Evolutionary conservation across 37 sponge, comb jelly and placozoan genomes (phyloP), one percentile per base, ranked within the genome.

Genomic region (Lycopodina hypogea): DNA sequence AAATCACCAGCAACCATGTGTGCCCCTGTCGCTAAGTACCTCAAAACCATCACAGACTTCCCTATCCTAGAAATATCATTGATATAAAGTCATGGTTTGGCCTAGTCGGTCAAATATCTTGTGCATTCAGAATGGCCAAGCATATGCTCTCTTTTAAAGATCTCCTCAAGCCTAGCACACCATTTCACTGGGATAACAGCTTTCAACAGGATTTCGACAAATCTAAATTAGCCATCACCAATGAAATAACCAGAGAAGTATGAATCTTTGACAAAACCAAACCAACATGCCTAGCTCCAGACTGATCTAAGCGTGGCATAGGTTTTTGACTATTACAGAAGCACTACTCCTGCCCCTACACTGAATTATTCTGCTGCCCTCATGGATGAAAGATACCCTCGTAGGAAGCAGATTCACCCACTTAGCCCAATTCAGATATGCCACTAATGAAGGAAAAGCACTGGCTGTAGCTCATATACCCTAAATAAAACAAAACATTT

Each of bases 401-500:
- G 62, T 80, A 22, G 81, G 81, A 24, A 80, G 81, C 72, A 59
- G 81, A 80, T 80, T 80, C 72, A 80, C 81, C 29, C 81, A 80
- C 62, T 42, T 72, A 37, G 72, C 81, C 24, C 72, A 70, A 80
- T 80, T 72, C 41, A 56, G 70, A 52, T 79, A 79, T 68, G 80
- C 80, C 3, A 69, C 80, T n/a, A 79, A 68, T 53, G 81, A 80
- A 68, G 81, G 70, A 22, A 41, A 80, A 71, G 81, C 81, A 62
- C 50, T 78, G 29, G 78, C 78, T 45, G 78, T 78, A 2, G 52
- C 72, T 24, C 72, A 80, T 57, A 72, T 72, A 41, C 70, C 62
- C 81, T 80, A 21, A 62, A 80, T 60, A 80, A 80, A 60, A 72
- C 71, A 11, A 69, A 72, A 59, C 81, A 80, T 56, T 78, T 78